Percentiles rank a stretch among this genome's conserved stretches.
Conservation (phyloP, 1,140 invertebrate genomes). For the Homarus americanus region DNA sequence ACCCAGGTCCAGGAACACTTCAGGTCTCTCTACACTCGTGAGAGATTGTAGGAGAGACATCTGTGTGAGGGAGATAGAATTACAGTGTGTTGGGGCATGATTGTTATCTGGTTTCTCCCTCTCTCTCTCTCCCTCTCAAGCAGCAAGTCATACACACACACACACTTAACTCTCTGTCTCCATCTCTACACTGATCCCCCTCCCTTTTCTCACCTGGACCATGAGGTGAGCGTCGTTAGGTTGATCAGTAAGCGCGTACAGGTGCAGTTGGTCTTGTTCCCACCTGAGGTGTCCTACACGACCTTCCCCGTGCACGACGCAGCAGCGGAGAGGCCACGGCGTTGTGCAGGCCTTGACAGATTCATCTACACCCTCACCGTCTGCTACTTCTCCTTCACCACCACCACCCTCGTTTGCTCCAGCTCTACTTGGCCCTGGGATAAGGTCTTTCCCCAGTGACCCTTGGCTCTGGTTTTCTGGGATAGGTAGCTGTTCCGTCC, state of each 20-base stretch:
- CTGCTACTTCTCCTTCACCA: neutral
- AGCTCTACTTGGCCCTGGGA: neutral
- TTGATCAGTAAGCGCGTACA: neutral
- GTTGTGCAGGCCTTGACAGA: neutral
- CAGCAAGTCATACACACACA: no score
- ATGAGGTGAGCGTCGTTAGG: neutral
- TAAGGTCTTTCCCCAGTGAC: neutral
- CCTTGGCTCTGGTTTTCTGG: neutral
- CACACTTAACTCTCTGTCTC: no score
- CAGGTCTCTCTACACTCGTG: neutral
- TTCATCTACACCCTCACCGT: neutral
- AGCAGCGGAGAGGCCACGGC: slow-evolving; percentile 6
- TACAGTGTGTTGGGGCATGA: no score
- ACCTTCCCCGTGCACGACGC: neutral
- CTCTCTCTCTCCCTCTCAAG: no score
- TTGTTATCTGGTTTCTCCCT: no score
- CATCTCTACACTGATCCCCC: no score
- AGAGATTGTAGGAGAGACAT: neutral
- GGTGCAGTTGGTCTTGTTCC: neutral
- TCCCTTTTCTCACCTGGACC: no score
- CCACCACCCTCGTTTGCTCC: neutral
- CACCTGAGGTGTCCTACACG: neutral
- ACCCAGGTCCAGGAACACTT: slow-evolving; percentile 48
- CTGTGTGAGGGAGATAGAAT: neutral
- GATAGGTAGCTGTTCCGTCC: neutral